phyloP scores from a whole-genome alignment of 2,113 vertebrate species.

The Chionomys nivalis region DNA sequence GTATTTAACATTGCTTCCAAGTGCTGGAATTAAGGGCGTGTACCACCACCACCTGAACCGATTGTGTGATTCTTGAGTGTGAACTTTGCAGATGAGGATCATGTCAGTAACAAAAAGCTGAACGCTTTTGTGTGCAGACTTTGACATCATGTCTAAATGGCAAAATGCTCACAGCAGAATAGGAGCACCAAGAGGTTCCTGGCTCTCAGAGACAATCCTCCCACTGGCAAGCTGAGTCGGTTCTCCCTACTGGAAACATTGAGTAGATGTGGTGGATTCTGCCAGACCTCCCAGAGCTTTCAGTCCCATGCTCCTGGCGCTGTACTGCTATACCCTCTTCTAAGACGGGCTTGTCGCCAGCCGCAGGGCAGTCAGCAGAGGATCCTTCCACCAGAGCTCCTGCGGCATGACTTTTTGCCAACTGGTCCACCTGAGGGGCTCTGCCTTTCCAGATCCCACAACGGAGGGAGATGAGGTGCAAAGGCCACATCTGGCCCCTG shows the following conservation, averaged over 20 bases:
- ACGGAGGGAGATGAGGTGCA: not conserved
- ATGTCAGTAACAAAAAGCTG: not conserved
- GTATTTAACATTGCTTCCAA: not conserved
- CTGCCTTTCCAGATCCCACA: not conserved
- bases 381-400: not conserved
- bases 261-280: accelerated
- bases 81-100: not conserved
- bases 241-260: not conserved
- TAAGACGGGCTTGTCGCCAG: not conserved
- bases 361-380: not conserved
- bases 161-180: not conserved
- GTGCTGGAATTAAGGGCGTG: too few species aligned
- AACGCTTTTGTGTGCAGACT: too few species aligned
- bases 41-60: accelerated
- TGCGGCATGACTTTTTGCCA: accelerated
- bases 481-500: too few species aligned
- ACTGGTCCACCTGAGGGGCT: not conserved
- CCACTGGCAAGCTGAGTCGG: not conserved
- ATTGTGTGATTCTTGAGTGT: not conserved
- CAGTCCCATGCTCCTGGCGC: too few species aligned
- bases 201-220: not conserved
- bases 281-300: not conserved
- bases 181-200: too few species aligned
- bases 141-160: not conserved
- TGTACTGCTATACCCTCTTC: too few species aligned